Conservation (phyloP, 2,113 vertebrate species). For the Hiodon alosoides region DNA sequence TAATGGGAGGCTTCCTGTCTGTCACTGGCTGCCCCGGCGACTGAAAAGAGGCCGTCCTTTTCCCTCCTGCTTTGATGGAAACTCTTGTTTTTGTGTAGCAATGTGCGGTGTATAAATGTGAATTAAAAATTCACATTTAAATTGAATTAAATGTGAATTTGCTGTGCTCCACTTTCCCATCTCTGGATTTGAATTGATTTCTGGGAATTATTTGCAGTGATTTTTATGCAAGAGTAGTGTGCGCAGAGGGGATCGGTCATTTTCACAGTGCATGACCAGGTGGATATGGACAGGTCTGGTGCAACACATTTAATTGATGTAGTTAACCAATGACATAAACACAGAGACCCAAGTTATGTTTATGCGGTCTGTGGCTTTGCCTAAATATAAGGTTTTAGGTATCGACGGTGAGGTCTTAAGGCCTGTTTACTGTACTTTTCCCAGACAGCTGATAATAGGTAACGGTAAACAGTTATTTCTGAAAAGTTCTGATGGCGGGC, state of each 20-base stretch:
- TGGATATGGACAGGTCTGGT: background rate
- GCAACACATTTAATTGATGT: slow-evolving; percentile 15
- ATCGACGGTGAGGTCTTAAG: slow-evolving; percentile 8
- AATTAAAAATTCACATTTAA: too few species aligned
- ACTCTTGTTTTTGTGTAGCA: too few species aligned
- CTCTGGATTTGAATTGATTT: too few species aligned
- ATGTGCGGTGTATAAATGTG: too few species aligned
- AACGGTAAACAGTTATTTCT: slow-evolving; percentile 16
- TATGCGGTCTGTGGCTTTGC: background rate
- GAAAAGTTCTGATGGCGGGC: background rate
- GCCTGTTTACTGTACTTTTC: slow-evolving; percentile 6
- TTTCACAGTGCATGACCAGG: background rate
- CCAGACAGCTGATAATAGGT: slow-evolving; percentile 1
- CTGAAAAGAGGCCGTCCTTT: background rate
- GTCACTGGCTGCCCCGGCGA: slow-evolving; percentile 21
- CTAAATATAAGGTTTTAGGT: slow-evolving; percentile 16
- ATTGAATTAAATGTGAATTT: too few species aligned
- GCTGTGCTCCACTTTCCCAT: too few species aligned
- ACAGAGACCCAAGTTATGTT: slow-evolving; percentile 4
- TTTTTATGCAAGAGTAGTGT: too few species aligned
- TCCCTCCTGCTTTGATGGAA: slow-evolving; percentile 18
- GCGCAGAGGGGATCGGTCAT: background rate
- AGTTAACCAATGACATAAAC: slow-evolving; percentile 18
- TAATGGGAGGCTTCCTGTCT: background rate
- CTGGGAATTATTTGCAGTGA: too few species aligned